phyloP scores from a whole-genome alignment of 2,113 vertebrate genomes.

The Sphaerodactylus townsendi region DNA sequence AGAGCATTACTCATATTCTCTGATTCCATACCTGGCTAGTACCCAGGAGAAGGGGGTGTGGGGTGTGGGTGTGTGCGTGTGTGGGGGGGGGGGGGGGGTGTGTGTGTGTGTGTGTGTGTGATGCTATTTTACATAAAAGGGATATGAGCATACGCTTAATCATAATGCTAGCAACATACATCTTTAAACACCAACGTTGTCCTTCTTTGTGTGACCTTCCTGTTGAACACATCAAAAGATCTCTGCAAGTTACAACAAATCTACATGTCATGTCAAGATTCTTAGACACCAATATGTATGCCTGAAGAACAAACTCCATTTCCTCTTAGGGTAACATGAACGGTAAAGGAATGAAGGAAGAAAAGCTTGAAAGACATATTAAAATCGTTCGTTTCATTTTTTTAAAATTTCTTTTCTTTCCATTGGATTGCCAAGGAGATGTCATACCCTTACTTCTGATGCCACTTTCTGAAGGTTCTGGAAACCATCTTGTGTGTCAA shows the following conservation, averaged over 20 bases:
- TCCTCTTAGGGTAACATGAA: neutral
- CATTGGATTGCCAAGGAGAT: no score
- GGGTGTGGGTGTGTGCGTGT: no score
- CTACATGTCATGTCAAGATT: neutral
- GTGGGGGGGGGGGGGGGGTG: neutral
- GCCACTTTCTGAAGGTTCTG: no score
- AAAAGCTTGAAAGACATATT: neutral
- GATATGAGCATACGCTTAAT: constrained; percentile 24
- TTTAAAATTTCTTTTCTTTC: no score
- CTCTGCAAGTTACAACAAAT: neutral
- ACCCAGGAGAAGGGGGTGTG: neutral
- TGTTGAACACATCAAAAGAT: neutral
- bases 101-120: no score
- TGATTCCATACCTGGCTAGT: constrained; percentile 3
- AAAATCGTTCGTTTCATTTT: no score
- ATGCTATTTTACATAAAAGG: neutral
- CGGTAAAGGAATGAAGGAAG: constrained; percentile 2
- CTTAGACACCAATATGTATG: neutral
- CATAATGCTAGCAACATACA: neutral
- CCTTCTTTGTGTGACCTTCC: neutral
- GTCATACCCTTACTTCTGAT: no score
- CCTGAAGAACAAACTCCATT: neutral
- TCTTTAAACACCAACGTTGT: neutral
- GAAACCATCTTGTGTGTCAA: no score
- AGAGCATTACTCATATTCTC: neutral